These are phyloP conservation scores for Cottoperca gobio DNA, from an alignment of 2,797 vertebrate genomes.

Conservation along the genomic window DNA sequence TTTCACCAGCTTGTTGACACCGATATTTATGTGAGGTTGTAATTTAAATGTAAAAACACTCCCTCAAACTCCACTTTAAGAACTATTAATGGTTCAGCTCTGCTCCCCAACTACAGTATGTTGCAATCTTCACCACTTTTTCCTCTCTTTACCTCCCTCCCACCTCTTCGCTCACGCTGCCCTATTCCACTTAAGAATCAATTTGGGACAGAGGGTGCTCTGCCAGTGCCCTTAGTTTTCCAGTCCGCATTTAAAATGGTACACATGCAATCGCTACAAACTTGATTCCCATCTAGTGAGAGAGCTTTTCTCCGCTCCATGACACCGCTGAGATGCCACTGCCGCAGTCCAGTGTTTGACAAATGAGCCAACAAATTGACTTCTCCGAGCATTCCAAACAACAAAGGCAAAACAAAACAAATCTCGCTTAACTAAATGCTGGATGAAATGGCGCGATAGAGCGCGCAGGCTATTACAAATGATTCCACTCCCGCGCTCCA, in stretches of 20 bases:
- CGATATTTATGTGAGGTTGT: not conserved
- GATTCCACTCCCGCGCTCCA: conserved; percentile 63
- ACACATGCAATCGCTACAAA: conserved; percentile 64
- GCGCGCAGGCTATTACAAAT: conserved; percentile 69
- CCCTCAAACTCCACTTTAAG: conserved; percentile 8
- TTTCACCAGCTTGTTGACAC: not conserved
- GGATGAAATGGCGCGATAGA: conserved; percentile 77
- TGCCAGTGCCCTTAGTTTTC: conserved; percentile 67
- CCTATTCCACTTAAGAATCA: conserved; percentile 77
- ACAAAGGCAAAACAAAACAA: conserved; percentile 78
- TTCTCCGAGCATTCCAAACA: conserved; percentile 64
- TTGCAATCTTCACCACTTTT: conserved; percentile 19
- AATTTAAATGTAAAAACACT: not conserved
- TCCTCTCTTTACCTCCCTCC: conserved; percentile 36
- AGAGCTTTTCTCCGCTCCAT: conserved; percentile 65
- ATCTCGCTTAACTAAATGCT: conserved; percentile 79
- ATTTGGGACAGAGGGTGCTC: conserved; percentile 68
- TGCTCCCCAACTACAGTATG: conserved; percentile 20
- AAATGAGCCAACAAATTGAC: conserved; percentile 85
- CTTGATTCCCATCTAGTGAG: conserved; percentile 68
- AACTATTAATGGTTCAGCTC: not conserved
- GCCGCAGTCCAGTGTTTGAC: conserved; percentile 78
- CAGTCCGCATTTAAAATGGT: conserved; percentile 69
- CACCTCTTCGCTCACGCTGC: conserved; percentile 31
- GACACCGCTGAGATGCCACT: conserved; percentile 60